phyloP scores from a whole-genome alignment of 2,113 vertebrate genomes.

The Elephantulus edwardii region DNA sequence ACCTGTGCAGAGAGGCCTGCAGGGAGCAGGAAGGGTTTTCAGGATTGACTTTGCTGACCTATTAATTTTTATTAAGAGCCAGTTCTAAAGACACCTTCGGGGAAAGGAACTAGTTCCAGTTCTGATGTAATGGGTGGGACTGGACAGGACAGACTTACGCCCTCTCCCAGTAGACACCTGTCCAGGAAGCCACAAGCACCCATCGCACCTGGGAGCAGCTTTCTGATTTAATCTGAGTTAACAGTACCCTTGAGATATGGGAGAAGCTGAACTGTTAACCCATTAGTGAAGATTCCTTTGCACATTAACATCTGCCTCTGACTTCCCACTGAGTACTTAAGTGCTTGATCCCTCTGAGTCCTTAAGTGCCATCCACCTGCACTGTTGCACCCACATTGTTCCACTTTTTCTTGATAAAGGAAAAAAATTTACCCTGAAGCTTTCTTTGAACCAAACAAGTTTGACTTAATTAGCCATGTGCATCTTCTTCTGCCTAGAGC shows the following conservation, averaged over 20 bases:
- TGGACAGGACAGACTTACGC: neutral
- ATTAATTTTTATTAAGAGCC: neutral
- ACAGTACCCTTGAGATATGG: neutral
- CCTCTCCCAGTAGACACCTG: neutral
- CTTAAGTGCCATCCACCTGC: neutral
- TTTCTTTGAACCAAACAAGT: too few relatives aligned
- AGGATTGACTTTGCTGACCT: neutral
- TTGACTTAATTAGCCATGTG: too few relatives aligned
- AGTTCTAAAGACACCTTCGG: neutral
- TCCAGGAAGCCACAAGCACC: too few relatives aligned
- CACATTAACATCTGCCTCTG: neutral
- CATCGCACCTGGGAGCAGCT: neutral
- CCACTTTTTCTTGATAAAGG: too few relatives aligned
- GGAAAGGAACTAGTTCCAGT: neutral
- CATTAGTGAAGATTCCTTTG: neutral
- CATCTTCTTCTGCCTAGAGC: too few relatives aligned
- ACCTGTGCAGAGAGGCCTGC: neutral
- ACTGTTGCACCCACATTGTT: rapidly evolving
- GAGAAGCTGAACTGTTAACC: neutral
- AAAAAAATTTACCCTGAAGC: too few relatives aligned
- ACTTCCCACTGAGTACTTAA: neutral
- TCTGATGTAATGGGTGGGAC: neutral
- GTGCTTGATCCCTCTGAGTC: rapidly evolving
- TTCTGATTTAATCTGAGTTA: neutral
- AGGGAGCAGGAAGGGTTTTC: neutral